Base-by-base conservation (phyloP, 2,797 vertebrate genomes). In the Distichodus sexfasciatus region DNA sequence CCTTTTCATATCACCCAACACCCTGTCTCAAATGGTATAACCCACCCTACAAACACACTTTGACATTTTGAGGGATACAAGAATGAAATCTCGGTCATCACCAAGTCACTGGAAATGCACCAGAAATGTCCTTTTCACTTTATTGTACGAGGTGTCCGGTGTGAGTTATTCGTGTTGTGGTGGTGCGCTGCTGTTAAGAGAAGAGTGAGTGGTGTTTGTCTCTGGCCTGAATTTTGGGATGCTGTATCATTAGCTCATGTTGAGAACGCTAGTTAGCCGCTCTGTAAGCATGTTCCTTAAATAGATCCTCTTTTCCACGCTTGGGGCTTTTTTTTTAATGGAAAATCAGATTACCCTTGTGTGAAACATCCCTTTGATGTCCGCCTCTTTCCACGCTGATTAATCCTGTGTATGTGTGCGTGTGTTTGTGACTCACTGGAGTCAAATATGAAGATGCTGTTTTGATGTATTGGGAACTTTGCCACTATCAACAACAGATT, bases 291-390 rank as follows among this genome's bases (percentile, higher is more conserved):
- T 55, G 68, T 29, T 36, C 26, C 43, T 60, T 44, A 75, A 75
- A 75, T 75, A 78, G 48, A 64, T 65, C 38, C 7, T n/a, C 63
- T 59, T 66, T 35, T 59, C 35, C 15, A 48, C 23, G 33, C 57
- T 26, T 2, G 19, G 11, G 23, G 17, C 19, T n/a, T 62, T 36
- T 35, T 24, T 21, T 3, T 26, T 44, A 2, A 8, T 44, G 21
- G 21, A 10, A 2, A 8, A 10, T 43, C 44, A 29, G 11, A 38
- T 15, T 59, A n/a, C 59, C 44, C 53, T 57, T 59, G 53, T 6
- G 2, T 66, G 24, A 33, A 51, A 41, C 19, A 46, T 1, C 40
- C 59, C n/a, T 21, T 43, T 36, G 6, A 31, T 65, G 51, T 38
- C 21, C 12, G 11, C 15, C 9, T 59, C 33, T 11, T 47, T 70